Evolutionary conservation across 2,797 vertebrate genomes (phyloP), one percentile per base, ranked within the genome.

Genomic region (Coranthus polyacanthus): DNA sequence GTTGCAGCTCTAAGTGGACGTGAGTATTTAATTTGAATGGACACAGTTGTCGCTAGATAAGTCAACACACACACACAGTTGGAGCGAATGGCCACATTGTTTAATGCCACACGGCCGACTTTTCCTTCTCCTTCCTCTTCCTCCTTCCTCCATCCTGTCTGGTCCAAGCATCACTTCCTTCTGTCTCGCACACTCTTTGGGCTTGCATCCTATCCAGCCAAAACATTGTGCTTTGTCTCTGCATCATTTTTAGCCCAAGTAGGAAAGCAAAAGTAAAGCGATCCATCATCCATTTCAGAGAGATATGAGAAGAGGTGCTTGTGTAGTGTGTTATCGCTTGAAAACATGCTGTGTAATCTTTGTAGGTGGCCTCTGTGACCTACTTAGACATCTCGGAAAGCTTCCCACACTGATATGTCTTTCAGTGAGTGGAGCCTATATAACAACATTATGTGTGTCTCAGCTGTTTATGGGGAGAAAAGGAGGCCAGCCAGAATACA

Each of bases 241-340:
- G 42, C 54, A n/a, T 71, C 83, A 82, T 86, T 86, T 88, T 79
- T 87, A 75, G 66, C 63, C 67, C 10, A 2, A 8, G 42, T n/a
- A 55, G 66, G 47, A 75, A 62, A 85, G 71, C 63, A 68, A 68
- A 69, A 67, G 71, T 64, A 29, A 29, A 49, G 12, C 11, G 4
- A 2, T 69, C 68, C 17, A 12, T 64, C 44, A 13, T 29, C 20
- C 42, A 15, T 32, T 18, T 6, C 6, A 29, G 26, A 29, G 26
- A 7, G 26, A 7, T 6, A 1, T 29, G 26, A 29, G 26, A 29
- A 29, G n/a, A n/a, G 26, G 26, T 29, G 5, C 26, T 42, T 9
- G 5, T 43, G 50, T 32, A 5, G 42, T 16, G 59, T 58, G 71
- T 44, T 59, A 42, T 71, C 75, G 17, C 55, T 57, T 38, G 24